A percentile compares a stretch with the other conserved stretches of the same genome.
phyloP scores from a whole-genome alignment of 2,797 vertebrate genomes.

The Sebastes umbrosus region DNA sequence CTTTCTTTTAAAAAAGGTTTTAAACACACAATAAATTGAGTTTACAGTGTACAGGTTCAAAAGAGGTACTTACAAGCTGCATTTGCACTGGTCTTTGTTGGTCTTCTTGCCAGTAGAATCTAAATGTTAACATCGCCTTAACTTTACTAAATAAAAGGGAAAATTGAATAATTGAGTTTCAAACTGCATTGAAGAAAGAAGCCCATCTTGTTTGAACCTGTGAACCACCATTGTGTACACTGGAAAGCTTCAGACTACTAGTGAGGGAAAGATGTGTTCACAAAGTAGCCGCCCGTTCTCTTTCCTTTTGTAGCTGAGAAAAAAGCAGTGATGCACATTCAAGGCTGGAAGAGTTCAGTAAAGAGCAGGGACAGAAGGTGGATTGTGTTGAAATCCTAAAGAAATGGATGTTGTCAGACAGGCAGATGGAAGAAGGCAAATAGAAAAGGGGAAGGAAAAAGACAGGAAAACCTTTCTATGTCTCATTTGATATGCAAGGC shows the following conservation, averaged over 20 bases:
- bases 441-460: background rate
- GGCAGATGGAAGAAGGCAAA: background rate
- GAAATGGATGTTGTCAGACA: background rate
- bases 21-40: background rate
- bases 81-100: background rate
- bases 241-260: background rate
- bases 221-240: background rate
- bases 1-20: background rate
- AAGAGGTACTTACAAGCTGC: background rate
- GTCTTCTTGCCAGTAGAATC: background rate
- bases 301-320: background rate
- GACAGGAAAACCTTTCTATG: background rate
- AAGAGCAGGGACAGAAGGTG: background rate
- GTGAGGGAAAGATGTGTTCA: background rate
- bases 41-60: background rate
- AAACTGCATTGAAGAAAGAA: background rate
- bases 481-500: background rate
- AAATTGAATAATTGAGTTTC: background rate
- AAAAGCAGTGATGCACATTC: background rate
- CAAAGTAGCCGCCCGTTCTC: constrained; percentile 4
- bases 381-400: background rate
- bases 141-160: background rate
- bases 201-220: background rate
- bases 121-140: background rate
- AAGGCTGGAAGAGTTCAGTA: background rate